Evolutionary conservation across 2,113 vertebrate species (phyloP), one percentile per base, ranked within the genome.

Genomic region (Acrocephalus kingi): DNA sequence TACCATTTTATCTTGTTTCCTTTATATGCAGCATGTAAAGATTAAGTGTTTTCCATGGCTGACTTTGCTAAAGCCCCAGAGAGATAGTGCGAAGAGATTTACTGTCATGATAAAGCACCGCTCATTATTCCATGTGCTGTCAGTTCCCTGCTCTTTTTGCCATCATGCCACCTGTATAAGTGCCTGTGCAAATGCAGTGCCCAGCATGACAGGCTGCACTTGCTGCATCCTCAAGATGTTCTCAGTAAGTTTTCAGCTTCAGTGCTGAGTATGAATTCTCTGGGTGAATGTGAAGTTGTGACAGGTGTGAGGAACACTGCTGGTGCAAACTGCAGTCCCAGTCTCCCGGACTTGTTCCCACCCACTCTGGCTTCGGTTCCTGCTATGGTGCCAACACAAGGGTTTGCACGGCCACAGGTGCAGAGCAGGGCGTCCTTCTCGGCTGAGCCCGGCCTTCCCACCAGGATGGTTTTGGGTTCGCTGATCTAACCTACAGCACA

Each of bases 381-480:
- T 15, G 45, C 58, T 2, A 0, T 0, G 39, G 24, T 1, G 27
- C 67, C 62, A 30, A 10, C 37, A 21, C 24, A 11, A 37, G 16
- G 16, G 48, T 20, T 13, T 6, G 48, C 3, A 1, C 0, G 58
- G 49, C 77, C 30, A 3, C 3, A 16, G 0, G 2, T 1, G 22
- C 37, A 18, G 33, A 8, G 13, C 51, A 33, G 35, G 39, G 49
- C 59, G 25, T 58, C 20, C 33, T 22, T 45, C 54, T 15, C 52
- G 6, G 33, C 6, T 0, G 27, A 55, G 30, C 33, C 21, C 22
- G 33, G 21, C n/a, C 31, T 48, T 13, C 68, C 28, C 24, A 11
- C 51, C 8, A 30, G 23, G 19, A 11, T 22, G 51, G 3, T 1
- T 45, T 14, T 8, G 22, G n/a, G 4, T 6, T 35, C 27, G 37